A percentile compares a stretch with the other conserved stretches of the same genome.
These are phyloP conservation scores for Salarias fasciatus DNA, from an alignment of 2,797 vertebrate species.

Conservation along the genomic window DNA sequence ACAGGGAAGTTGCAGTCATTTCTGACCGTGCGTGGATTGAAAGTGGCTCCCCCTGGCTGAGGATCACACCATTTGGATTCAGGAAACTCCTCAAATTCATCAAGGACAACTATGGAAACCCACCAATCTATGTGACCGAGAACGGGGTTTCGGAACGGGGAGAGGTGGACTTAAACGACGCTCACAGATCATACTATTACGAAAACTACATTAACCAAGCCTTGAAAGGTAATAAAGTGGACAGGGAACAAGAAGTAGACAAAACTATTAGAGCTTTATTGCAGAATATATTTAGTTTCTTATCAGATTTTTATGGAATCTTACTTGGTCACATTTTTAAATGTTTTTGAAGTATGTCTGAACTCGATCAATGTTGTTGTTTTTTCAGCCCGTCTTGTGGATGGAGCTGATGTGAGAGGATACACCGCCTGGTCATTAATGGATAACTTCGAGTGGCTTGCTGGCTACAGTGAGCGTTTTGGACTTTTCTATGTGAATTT, in stretches of 20 bases:
- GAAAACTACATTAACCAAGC: constrained; percentile 87
- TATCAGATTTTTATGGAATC: no score
- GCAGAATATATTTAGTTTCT: neutral
- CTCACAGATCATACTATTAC: constrained; percentile 82
- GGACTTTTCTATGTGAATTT: constrained; percentile 86
- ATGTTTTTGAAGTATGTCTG: no score
- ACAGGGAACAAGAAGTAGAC: neutral
- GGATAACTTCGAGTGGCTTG: constrained; percentile 92
- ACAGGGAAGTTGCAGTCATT: no score
- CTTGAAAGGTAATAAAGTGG: constrained; percentile 84
- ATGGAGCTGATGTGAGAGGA: constrained; percentile 85
- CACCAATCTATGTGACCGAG: constrained; percentile 88
- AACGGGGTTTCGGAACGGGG: constrained; percentile 85
- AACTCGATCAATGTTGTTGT: neutral
- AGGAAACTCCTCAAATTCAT: no score
- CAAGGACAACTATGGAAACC: constrained; percentile 78
- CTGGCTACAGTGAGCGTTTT: constrained; percentile 86
- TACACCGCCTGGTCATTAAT: constrained; percentile 88
- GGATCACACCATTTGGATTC: no score
- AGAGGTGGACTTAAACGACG: constrained; percentile 79
- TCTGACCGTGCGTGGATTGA: no score
- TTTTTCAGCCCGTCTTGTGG: constrained; percentile 71
- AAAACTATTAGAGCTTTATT: no score
- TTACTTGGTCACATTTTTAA: no score
- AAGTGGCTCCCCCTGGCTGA: no score